Evolutionary conservation across 2,797 vertebrate species (phyloP).

Genomic region (Peromyscus attwateri): DNA sequence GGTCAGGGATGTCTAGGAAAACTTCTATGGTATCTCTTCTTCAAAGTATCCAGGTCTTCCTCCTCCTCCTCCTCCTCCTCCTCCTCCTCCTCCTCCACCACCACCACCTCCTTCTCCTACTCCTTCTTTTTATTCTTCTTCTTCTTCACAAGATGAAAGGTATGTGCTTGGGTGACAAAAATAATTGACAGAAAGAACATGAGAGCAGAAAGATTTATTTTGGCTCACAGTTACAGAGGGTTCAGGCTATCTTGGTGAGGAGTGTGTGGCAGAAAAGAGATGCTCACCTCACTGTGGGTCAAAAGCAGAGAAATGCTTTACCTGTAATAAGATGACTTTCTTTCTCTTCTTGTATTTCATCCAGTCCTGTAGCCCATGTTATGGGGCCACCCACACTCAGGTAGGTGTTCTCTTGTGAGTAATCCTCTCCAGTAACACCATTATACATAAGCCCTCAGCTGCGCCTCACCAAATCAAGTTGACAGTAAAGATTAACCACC

Average conservation of each 20-base stretch:
- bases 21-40: neutral
- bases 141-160: neutral
- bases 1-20: neutral
- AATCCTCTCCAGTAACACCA: no score
- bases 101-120: neutral
- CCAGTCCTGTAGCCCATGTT: no score
- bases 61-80: neutral
- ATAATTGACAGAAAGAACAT: neutral
- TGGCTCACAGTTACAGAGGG: neutral
- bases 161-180: neutral
- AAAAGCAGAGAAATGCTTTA: neutral
- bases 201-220: neutral
- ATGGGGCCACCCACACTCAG: neutral
- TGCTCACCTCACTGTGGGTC: no score
- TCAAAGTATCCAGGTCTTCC: neutral
- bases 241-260: neutral
- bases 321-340: neutral
- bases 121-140: fast-evolving
- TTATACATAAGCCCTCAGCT: neutral
- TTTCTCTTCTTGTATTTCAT: neutral
- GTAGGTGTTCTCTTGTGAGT: neutral
- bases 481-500: neutral
- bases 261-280: neutral
- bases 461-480: neutral
- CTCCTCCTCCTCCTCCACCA: neutral